Conservation (phyloP, 2,113 vertebrate species). For the Gambusia affinis region DNA sequence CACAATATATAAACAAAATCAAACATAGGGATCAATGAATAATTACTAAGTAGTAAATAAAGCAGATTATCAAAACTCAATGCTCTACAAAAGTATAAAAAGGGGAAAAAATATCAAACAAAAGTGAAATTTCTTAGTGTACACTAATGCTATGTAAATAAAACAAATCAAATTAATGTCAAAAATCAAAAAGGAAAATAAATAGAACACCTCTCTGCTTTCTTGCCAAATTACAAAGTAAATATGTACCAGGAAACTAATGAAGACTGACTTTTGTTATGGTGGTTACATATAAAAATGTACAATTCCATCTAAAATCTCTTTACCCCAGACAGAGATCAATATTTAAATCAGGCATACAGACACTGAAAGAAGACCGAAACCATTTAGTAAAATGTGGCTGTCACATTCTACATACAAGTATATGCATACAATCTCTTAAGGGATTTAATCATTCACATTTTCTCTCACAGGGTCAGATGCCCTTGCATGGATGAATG, state of each 20-base stretch:
- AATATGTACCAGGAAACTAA: not conserved
- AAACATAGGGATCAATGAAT: no score
- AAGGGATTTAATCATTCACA: slow-evolving; percentile 40
- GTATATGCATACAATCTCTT: slow-evolving; percentile 15
- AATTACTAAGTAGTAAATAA: no score
- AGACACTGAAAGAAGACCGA: not conserved
- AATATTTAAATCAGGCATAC: not conserved
- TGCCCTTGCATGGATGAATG: slow-evolving; percentile 36
- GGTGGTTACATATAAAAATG: not conserved
- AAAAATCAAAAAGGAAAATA: no score
- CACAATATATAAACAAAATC: no score
- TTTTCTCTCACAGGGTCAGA: slow-evolving; percentile 39
- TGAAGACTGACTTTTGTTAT: not conserved
- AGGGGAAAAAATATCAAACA: no score
- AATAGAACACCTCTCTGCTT: no score
- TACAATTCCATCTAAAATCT: not conserved
- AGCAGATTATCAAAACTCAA: no score
- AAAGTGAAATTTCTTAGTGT: no score
- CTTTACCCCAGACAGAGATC: not conserved
- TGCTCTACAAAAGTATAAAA: no score
- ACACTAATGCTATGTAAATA: no score
- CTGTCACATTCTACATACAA: not conserved
- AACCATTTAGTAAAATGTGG: not conserved
- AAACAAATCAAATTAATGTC: no score
- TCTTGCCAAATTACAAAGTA: not conserved